Evolutionary conservation across 2,113 vertebrate genomes (phyloP).

Genomic region (Meriones unguiculatus): DNA sequence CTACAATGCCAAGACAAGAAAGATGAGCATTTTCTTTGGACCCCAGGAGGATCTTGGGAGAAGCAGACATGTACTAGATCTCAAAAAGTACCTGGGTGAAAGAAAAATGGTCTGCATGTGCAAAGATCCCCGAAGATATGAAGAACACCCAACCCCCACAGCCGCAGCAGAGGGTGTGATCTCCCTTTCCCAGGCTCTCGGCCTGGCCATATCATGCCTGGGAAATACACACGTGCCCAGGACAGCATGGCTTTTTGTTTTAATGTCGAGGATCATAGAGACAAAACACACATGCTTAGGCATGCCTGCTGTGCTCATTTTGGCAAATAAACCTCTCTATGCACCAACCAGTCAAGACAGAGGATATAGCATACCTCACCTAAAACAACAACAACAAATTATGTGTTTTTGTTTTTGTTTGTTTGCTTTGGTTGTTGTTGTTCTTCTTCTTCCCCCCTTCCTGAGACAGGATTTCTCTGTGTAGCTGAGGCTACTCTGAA

Average conservation of each 20-base stretch:
- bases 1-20: background rate
- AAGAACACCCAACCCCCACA: background rate
- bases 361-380: background rate
- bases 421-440: no score
- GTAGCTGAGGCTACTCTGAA: no score
- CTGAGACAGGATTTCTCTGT: no score
- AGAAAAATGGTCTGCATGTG: background rate
- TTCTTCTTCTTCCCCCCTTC: no score
- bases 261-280: background rate
- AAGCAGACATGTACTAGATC: background rate
- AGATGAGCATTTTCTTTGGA: background rate
- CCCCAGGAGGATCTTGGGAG: fast-evolving
- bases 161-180: background rate
- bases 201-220: background rate
- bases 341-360: background rate
- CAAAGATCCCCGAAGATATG: background rate
- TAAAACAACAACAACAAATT: background rate
- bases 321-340: background rate
- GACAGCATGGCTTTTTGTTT: background rate
- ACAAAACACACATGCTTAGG: background rate
- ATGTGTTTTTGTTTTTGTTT: background rate
- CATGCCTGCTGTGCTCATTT: background rate
- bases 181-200: background rate
- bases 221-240: background rate
- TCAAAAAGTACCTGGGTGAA: slow-evolving; percentile 38